Evolutionary conservation across 2,888 invertebrate genomes (phyloP), one percentile per base, ranked within the genome.

Genomic region (Meloe dianella): DNA sequence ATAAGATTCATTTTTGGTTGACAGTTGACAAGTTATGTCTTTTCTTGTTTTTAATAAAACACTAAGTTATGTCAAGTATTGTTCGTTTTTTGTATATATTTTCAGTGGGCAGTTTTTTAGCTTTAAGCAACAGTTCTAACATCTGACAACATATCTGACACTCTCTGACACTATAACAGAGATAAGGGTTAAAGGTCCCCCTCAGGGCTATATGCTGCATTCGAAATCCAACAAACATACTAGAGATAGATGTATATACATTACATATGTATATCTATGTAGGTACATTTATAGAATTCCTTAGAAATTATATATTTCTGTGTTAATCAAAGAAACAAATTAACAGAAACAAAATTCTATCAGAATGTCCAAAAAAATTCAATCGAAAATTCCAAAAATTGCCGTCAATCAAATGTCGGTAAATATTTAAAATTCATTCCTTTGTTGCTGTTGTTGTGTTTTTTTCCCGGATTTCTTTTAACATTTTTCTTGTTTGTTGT

Each of bases 121-220:
- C 54, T 24, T 54, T 24, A 54, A 54, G 54, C 54, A 22, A 54
- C 22, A 54, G 14, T 20, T 54, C 24, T 54, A 67, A 57, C 57
- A 58, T 65, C 54, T 71, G 73, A 73, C 73, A 74, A 73, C 72
- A 69, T 63, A 71, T 73, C 74, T 72, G 70, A 74, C 74, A 73
- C 71, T 51, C 54, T 68, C 72, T 74, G 75, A 75, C 75, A 75
- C 72, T 66, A 63, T 65, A 68, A 73, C 72, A 66, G 67, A 72
- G 74, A 75, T 70, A 69, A 74, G 73, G 76, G 75, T 75, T 73
- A 74, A 72, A 75, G 75, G 75, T 74, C 75, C 63, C 47, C 67
- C 70, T 62, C 63, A 61, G 70, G 70, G 67, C 62, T 47, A 38
- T 17, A 61, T 41, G 17, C 20, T 12, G 14, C 29, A 61, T 54